Conservation (phyloP, 2,113 vertebrate genomes). For the Mohoua ochrocephala region DNA sequence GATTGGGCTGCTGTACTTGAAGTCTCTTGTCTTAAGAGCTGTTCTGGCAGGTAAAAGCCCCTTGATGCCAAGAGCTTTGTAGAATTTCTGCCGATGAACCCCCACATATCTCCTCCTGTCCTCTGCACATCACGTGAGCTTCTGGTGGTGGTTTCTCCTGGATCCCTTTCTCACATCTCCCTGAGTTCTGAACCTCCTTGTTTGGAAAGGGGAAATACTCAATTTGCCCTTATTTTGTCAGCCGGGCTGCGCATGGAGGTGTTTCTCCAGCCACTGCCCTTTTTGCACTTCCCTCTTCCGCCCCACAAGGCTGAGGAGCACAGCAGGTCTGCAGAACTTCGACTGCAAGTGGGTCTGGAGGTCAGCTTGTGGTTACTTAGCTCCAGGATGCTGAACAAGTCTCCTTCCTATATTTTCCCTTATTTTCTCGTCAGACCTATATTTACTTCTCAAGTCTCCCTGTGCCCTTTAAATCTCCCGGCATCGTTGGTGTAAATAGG, state of each 20-base stretch:
- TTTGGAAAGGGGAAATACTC: background rate
- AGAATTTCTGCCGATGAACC: background rate
- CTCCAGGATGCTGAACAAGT: background rate
- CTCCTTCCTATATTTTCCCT: background rate
- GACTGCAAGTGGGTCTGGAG: background rate
- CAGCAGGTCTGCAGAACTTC: background rate
- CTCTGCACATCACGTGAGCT: background rate
- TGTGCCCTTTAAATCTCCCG: background rate
- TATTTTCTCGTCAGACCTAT: fast-evolving
- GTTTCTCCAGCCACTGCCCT: background rate
- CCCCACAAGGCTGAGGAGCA: background rate
- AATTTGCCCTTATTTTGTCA: background rate
- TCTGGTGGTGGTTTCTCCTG: background rate
- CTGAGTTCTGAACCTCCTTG: background rate
- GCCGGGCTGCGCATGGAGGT: background rate
- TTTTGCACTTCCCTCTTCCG: background rate
- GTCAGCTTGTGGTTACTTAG: background rate
- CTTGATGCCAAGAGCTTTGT: background rate
- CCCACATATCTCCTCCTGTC: background rate
- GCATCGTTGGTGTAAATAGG: background rate
- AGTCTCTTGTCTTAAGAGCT: background rate
- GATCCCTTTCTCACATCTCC: background rate
- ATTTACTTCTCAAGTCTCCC: background rate
- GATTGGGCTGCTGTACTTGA: background rate
- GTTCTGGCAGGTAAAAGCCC: background rate